Percentiles rank a stretch among this genome's conserved stretches.
Conservation (phyloP, 1,140 invertebrate species). For the Acyrthosiphon pisum region DNA sequence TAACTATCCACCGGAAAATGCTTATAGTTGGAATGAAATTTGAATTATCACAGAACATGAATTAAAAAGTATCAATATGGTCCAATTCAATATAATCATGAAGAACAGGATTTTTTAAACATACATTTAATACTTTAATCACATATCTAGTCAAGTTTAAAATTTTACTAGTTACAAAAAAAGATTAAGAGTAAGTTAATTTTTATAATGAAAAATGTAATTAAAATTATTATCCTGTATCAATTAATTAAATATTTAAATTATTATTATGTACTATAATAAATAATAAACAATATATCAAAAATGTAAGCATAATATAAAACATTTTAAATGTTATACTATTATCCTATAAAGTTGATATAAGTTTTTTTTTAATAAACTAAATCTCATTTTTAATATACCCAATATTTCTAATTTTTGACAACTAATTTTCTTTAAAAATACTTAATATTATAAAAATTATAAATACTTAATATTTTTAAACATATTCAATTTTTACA, state of each 20-base stretch:
- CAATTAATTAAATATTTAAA: constrained; percentile 9
- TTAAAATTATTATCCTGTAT: neutral
- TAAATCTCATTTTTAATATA: constrained; percentile 1
- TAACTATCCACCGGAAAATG: neutral
- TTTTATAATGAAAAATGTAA: constrained; percentile 3
- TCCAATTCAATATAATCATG: neutral
- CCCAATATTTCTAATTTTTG: neutral
- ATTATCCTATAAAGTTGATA: neutral
- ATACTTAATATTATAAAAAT: constrained; percentile 17
- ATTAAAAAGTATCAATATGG: neutral
- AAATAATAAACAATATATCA: constrained; percentile 10
- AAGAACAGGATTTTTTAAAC: neutral
- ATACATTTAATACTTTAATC: constrained; percentile 8
- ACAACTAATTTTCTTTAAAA: constrained; percentile 27
- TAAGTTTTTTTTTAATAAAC: neutral
- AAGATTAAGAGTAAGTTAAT: neutral
- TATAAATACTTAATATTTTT: constrained; percentile 30
- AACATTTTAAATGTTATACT: neutral
- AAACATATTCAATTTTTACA: constrained; percentile 48
- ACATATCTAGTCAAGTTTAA: neutral
- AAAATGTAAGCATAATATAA: neutral
- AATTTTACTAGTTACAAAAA: constrained; percentile 27
- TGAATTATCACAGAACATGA: neutral
- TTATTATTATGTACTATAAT: neutral
- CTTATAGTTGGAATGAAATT: neutral